Conservation (phyloP, 2,797 vertebrate genomes). For the Lepus oiostolus region DNA sequence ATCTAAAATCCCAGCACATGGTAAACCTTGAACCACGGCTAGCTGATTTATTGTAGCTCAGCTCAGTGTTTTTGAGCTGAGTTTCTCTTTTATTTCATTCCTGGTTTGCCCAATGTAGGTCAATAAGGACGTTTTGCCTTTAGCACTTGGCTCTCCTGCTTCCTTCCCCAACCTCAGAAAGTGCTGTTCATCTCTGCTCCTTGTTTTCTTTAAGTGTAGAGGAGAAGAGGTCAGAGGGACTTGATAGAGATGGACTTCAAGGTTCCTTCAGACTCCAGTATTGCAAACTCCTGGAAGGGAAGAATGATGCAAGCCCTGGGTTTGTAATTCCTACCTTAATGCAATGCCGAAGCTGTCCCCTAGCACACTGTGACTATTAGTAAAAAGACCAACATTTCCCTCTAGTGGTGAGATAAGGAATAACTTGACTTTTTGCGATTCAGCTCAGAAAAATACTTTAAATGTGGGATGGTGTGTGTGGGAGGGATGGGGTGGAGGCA, state of each 20-base stretch:
- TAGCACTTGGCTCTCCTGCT: neutral
- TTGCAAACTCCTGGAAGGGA: neutral
- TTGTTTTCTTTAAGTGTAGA: neutral
- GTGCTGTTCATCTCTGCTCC: neutral
- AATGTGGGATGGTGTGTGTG: no score
- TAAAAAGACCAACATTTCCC: conserved; percentile 89
- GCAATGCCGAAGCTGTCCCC: neutral
- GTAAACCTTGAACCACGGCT: neutral
- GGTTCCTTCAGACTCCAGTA: neutral
- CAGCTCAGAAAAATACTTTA: neutral
- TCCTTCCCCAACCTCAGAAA: neutral
- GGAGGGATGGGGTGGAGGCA: no score
- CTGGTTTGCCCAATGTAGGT: neutral
- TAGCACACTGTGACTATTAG: rapidly evolving
- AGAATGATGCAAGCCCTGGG: neutral
- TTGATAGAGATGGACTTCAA: neutral
- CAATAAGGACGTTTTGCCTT: neutral
- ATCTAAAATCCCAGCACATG: rapidly evolving
- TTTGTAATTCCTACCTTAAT: neutral
- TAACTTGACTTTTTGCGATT: neutral
- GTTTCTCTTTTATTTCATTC: neutral
- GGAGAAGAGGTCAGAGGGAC: neutral
- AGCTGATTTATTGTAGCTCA: rapidly evolving
- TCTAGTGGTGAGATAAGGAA: conserved; percentile 83
- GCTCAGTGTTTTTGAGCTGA: neutral